A percentile compares a stretch with the other conserved stretches of the same genome.
phyloP scores from a whole-genome alignment of 2,113 vertebrate species.

The Gallinago media region DNA sequence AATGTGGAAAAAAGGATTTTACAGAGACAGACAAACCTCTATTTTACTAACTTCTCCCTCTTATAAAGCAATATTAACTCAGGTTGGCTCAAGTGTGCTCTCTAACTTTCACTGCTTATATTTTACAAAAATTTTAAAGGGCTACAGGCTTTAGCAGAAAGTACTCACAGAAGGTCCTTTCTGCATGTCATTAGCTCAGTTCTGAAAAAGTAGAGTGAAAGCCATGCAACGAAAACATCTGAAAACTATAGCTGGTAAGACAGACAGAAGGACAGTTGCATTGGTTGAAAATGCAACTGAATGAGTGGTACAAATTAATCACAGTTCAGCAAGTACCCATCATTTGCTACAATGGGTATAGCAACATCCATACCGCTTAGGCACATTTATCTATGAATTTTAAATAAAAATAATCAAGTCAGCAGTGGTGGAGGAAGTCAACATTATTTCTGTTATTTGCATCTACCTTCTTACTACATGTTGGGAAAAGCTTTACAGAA shows the following conservation, averaged over 20 bases:
- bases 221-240: neutral
- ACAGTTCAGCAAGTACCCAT: neutral
- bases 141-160: neutral
- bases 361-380: neutral
- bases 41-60: neutral
- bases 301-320: neutral
- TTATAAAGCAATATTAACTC: neutral
- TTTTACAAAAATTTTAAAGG: neutral
- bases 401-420: neutral
- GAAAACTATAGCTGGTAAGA: neutral
- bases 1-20: neutral
- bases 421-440: neutral
- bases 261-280: neutral
- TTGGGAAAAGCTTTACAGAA: neutral
- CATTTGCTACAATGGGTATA: neutral
- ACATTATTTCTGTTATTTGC: neutral
- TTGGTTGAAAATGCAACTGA: neutral
- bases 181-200: neutral
- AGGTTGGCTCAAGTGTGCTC: neutral
- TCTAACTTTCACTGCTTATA: neutral
- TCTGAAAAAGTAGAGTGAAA: neutral
- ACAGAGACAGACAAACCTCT: neutral
- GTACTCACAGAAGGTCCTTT: neutral
- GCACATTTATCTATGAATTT: neutral
- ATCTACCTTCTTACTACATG: neutral